Base-by-base conservation (phyloP, 2,113 vertebrate genomes). In the Sitta europaea region DNA sequence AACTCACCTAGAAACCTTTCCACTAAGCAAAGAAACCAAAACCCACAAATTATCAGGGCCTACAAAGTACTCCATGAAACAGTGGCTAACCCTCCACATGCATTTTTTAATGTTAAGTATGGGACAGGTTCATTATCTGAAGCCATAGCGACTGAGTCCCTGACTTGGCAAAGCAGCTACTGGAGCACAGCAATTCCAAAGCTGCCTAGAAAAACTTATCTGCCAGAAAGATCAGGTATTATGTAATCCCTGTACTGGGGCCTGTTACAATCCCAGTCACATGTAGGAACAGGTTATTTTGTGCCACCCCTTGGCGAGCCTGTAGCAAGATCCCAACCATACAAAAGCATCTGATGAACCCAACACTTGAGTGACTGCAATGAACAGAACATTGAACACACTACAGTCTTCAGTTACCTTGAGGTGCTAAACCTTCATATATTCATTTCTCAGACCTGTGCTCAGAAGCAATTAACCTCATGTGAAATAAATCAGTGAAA, bases 391-490 rank as follows among this genome's bases (percentile, higher is more conserved):
- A 59, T 2, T 55, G 63, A 91, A 67, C 43, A 50, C 1, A 81
- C 31, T 43, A 68, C 51, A 36, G 14, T 54, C 68, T 84, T 62
- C 51, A 42, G 94, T 66, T 86, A 90, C 92, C 76, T 77, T 80
- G 67, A 88, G 63, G 76, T 83, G 47, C 92, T 83, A 93, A 11
- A 93, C 75, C 72, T 67, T 86, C 84, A 82, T 27, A 58, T 82
- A 96, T 50, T 92, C 28, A 76, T 86, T 95, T 92, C 87, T 63
- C 2, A 0, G 61, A 57, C 54, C 65, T 75, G 74, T 66, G 88
- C 90, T 96, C 93, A 90, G 87, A 90, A 88, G 81, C 88, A 94
- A 93, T 93, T 94, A 97, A 83, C 84, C 51, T 95, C 84, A 65
- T 10, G 66, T 54, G 91, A 96, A 96, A 94, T 79, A 91, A 90